phyloP scores from a whole-genome alignment of 2,797 vertebrate species.

The Enteromius trimaculatus region DNA sequence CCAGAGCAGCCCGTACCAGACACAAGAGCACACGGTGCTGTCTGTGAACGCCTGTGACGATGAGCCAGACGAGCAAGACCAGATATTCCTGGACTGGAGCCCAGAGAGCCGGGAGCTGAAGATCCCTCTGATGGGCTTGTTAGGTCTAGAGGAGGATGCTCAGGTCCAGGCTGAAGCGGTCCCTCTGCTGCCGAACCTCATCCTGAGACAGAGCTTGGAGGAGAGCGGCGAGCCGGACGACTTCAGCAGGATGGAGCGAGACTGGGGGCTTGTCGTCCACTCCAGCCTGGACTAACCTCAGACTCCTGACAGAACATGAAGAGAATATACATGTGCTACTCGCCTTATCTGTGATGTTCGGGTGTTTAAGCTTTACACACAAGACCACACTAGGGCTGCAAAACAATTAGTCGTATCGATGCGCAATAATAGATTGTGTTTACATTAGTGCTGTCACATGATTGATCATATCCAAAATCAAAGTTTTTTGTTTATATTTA shows the following conservation, averaged over 20 bases:
- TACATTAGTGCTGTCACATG: background rate
- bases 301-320: background rate
- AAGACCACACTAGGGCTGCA: background rate
- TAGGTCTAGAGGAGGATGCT: background rate
- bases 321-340: background rate
- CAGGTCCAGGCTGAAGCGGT: background rate
- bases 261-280: conserved; percentile 60
- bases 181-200: conserved; percentile 41
- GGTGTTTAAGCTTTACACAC: background rate
- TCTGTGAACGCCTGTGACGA: conserved; percentile 5
- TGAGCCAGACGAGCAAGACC: conserved; percentile 12
- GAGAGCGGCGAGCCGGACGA: conserved; percentile 44
- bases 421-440: background rate
- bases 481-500: too few relatives aligned
- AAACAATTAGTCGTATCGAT: background rate
- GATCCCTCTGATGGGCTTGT: conserved; percentile 51
- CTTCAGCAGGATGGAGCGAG: conserved; percentile 56
- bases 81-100: conserved; percentile 59
- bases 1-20: background rate
- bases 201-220: conserved; percentile 54
- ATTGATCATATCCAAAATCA: too few relatives aligned
- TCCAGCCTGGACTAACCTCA: conserved; percentile 1
- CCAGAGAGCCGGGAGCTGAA: conserved; percentile 42
- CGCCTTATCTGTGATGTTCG: background rate
- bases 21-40: background rate